Evolutionary conservation across 2,113 vertebrate species (phyloP).

Genomic region (Gymnocephalus cernua): DNA sequence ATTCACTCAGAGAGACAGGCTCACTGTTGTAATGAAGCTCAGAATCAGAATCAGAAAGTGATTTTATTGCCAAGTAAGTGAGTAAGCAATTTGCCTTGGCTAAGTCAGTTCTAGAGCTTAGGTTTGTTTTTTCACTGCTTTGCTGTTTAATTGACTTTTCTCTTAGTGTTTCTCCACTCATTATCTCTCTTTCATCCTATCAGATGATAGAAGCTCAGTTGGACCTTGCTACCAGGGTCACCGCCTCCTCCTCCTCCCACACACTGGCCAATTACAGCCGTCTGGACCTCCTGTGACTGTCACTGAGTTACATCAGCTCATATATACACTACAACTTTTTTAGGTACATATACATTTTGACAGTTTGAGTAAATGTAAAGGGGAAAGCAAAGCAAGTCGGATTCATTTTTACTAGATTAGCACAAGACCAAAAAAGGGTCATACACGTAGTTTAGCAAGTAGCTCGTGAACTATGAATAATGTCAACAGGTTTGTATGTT

Average conservation of each 20-base stretch:
- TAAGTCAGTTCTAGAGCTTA: too few relatives aligned
- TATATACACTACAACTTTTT: neutral
- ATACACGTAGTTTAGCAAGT: too few relatives aligned
- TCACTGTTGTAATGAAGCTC: neutral
- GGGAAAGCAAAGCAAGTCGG: too few relatives aligned
- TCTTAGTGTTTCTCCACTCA: neutral
- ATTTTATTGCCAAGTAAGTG: too few relatives aligned
- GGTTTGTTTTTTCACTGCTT: neutral
- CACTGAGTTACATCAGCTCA: neutral
- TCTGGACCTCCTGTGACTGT: neutral
- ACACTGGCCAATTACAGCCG: conserved; percentile 32
- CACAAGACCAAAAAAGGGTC: too few relatives aligned
- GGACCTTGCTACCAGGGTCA: neutral
- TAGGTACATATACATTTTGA: neutral
- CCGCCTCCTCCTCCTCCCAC: neutral
- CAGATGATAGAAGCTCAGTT: conserved; percentile 24
- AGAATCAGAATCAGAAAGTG: neutral
- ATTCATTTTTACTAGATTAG: too few relatives aligned
- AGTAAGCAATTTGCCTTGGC: too few relatives aligned
- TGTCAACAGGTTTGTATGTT: too few relatives aligned
- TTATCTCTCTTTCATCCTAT: neutral
- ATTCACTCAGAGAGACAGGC: neutral
- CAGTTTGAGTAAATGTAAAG: neutral
- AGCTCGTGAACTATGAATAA: too few relatives aligned
- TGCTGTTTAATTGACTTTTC: neutral